Base-by-base conservation (phyloP, 92 coral and sea anemone species). In the Desmophyllum pertusum region DNA sequence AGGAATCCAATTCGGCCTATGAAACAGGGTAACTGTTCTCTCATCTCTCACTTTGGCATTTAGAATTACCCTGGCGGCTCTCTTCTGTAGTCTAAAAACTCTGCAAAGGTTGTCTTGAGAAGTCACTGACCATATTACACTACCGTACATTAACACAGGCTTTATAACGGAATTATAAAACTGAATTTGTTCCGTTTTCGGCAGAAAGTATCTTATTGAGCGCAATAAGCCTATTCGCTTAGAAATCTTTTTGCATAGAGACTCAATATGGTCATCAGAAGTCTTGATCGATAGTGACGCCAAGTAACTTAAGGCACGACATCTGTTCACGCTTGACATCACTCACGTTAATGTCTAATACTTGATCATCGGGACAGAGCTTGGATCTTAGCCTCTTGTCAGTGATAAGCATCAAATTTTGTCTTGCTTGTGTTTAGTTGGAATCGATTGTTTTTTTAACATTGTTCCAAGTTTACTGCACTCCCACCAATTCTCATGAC, bases 11-110 rank as follows among this genome's bases (percentile, higher is more conserved):
- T 81, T 81, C 52, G 78, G 61, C 55, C 76, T 83, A 4, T 71
- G 38, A 46, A 81, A 81, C 64, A 81, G 65, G 25, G 75, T 73
- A 52, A 83, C 83, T 43, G 88, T 88, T 83, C 80, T 87, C 77
- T 85, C 84, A 17, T 88, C 91, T 83, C 91, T 69, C 11, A 84
- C 67, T 84, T 65, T 59, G 27, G 66, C 83, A 30, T 76, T 63
- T n/a, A 88, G 75, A 33, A 87, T 81, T 31, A 86, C 86, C 27
- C 90, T 21, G 1, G 90, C 88, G 21, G 88, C 88, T 33, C n/a
- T n/a, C n/a, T n/a, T n/a, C n/a, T n/a, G n/a, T n/a, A n/a, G n/a
- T n/a, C n/a, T n/a, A n/a, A n/a, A n/a, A n/a, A n/a, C 83, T 84
- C 82, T 84, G 51, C 51, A 11, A 11, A 45, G 51, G 51, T 45